Percentiles rank a stretch among this genome's conserved stretches.
phyloP scores from a whole-genome alignment of 2,113 vertebrate genomes.

The Neodontobutis hainanensis region DNA sequence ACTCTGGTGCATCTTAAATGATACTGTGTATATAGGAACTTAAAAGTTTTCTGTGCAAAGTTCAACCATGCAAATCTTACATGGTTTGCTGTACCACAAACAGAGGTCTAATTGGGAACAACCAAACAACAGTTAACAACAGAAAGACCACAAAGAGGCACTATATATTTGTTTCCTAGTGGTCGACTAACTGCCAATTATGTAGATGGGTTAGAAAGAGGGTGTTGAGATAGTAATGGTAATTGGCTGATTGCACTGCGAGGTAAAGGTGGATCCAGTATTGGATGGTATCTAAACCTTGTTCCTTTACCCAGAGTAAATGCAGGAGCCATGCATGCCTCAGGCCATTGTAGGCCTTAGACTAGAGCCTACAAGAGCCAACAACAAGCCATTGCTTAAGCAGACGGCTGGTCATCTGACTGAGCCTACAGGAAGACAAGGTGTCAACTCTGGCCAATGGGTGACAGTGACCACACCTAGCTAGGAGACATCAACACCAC shows the following conservation, averaged over 20 bases:
- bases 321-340: constrained; percentile 13
- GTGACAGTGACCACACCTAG: constrained; percentile 63
- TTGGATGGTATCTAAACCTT: constrained; percentile 15
- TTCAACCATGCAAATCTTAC: constrained; percentile 16
- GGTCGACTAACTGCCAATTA: background rate
- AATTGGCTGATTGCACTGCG: background rate
- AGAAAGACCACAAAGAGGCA: background rate
- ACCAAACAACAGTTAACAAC: too few species aligned
- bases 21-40: constrained; percentile 26
- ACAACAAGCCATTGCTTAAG: constrained; percentile 16
- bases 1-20: constrained; percentile 39
- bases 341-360: constrained; percentile 25
- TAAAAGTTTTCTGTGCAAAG: constrained; percentile 29
- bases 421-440: constrained; percentile 59
- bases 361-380: constrained; percentile 21
- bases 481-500: constrained; percentile 64
- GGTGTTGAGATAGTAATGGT: background rate
- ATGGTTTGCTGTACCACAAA: background rate
- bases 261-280: constrained; percentile 4
- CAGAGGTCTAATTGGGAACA: background rate
- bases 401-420: constrained; percentile 46
- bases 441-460: constrained; percentile 49
- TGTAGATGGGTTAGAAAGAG: background rate
- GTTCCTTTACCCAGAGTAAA: constrained; percentile 6
- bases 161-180: too few species aligned